These are phyloP conservation scores for Drosophila recens DNA, from an alignment of 2,888 invertebrate genomes.

Conservation along the genomic window DNA sequence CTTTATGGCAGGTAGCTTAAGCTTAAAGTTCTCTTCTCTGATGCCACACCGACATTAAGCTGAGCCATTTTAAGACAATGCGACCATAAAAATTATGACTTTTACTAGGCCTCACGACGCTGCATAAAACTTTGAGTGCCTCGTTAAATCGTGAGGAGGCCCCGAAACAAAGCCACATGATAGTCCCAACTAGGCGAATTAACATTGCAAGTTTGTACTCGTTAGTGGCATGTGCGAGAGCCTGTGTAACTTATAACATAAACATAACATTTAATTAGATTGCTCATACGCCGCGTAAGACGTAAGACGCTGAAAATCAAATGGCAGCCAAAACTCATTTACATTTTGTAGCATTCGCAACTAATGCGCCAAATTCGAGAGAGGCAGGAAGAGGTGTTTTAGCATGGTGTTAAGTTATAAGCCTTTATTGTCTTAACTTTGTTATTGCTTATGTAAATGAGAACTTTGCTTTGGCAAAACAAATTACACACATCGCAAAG, in stretches of 20 bases:
- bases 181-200: conserved; percentile 45
- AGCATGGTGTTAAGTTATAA: conserved; percentile 60
- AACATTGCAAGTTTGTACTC: conserved; percentile 49
- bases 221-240: conserved; percentile 29
- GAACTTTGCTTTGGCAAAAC: conserved; percentile 9
- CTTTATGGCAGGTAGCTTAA: conserved; percentile 54
- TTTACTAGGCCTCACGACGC: conserved; percentile 49
- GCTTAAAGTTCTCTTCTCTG: conserved; percentile 46
- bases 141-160: conserved; percentile 58
- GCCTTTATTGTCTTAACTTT: conserved; percentile 63
- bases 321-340: conserved; percentile 54
- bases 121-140: conserved; percentile 61
- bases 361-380: conserved; percentile 9
- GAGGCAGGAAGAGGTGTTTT: conserved; percentile 22
- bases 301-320: conserved; percentile 44
- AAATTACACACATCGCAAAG: conserved; percentile 26
- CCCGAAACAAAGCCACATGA: conserved; percentile 38
- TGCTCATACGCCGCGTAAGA: conserved; percentile 55
- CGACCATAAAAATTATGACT: conserved; percentile 61
- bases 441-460: conserved; percentile 67
- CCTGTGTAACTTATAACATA: conserved; percentile 40
- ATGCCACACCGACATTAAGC: conserved; percentile 35
- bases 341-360: conserved; percentile 44
- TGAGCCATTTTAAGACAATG: conserved; percentile 53
- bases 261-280: conserved; percentile 76